Evolutionary conservation across 2,797 vertebrate genomes (phyloP), one percentile per base, ranked within the genome.

Genomic region (Hippopotamyrus pictus): DNA sequence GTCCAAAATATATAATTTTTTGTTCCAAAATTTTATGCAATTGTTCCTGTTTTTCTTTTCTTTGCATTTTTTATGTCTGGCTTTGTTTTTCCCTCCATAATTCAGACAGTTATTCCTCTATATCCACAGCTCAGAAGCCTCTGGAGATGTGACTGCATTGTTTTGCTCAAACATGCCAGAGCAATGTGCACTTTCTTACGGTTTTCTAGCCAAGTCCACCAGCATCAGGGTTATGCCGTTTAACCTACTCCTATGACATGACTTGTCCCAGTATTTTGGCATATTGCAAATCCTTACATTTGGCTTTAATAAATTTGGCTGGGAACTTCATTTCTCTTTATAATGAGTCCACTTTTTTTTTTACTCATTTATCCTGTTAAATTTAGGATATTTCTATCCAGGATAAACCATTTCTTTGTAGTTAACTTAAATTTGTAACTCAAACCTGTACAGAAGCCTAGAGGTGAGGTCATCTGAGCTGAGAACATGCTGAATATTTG

Each of bases 81-180:
- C 48, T 82, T 82, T 82, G 76, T 82, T 86, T 86, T 54, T 53
- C 46, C 51, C 25, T 51, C 48, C 51, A 53, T 53, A 25, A 86
- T 54, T 51, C 84, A 53, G 46, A 7, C 84, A 25, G 84, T 29
- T 86, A 29, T 86, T 86, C 22, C 50, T 86, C 84, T 51, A 53
- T 86, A 17, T 86, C 84, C 84, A 86, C 48, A 86, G 84, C 50
- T 86, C 84, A 86, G 51, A 33, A 53, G 84, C 50, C 84, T 86
- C 84, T 51, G 51, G 84, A 86, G 50, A 86, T 86, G 50, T 86
- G 50, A 86, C 25, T 51, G n/a, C 29, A 53, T 86, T 86, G 84
- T 51, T 86, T 86, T 86, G 22, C 25, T 51, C 25, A 86, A 54
- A 86, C 44, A 51, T 37, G 84, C 84, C 51, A 85, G 14, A 8